phyloP scores from a whole-genome alignment of 2,797 vertebrate species.

The Oophaga sylvatica region DNA sequence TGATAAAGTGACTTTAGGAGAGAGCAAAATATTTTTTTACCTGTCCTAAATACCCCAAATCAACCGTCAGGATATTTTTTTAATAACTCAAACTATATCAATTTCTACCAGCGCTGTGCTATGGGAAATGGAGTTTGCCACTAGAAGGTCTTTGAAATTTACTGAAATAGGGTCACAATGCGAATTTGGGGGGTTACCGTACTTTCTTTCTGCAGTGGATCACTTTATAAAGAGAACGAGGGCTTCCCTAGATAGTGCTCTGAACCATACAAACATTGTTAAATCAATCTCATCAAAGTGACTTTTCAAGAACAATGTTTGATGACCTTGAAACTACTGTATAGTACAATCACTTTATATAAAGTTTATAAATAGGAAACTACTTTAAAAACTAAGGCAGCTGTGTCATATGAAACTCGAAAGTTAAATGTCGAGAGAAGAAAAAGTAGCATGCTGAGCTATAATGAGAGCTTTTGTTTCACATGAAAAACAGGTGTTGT shows the following conservation, averaged over 20 bases:
- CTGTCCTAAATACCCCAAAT: too few species aligned
- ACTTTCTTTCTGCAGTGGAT: not conserved
- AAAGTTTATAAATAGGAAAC: constrained; percentile 48
- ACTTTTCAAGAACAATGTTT: constrained; percentile 31
- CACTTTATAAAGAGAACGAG: not conserved
- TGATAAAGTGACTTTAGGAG: too few species aligned
- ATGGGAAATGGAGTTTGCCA: not conserved
- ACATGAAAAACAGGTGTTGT: constrained; percentile 62
- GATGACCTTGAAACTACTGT: not conserved
- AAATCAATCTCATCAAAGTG: not conserved
- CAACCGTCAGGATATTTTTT: too few species aligned
- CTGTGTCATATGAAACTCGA: constrained; percentile 60
- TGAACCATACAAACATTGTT: not conserved
- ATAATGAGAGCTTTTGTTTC: constrained; percentile 61
- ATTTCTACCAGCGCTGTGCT: too few species aligned
- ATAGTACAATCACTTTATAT: constrained; percentile 12
- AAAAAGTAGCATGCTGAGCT: constrained; percentile 59
- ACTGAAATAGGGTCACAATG: not conserved
- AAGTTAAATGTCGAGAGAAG: constrained; percentile 52
- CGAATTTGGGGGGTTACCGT: not conserved
- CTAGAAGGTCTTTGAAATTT: not conserved
- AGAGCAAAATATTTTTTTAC: too few species aligned
- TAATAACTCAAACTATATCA: too few species aligned
- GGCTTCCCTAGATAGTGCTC: not conserved
- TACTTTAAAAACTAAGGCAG: constrained; percentile 49